Conservation (phyloP, 1,140 invertebrate species). For the Euglossa dilemma region DNA sequence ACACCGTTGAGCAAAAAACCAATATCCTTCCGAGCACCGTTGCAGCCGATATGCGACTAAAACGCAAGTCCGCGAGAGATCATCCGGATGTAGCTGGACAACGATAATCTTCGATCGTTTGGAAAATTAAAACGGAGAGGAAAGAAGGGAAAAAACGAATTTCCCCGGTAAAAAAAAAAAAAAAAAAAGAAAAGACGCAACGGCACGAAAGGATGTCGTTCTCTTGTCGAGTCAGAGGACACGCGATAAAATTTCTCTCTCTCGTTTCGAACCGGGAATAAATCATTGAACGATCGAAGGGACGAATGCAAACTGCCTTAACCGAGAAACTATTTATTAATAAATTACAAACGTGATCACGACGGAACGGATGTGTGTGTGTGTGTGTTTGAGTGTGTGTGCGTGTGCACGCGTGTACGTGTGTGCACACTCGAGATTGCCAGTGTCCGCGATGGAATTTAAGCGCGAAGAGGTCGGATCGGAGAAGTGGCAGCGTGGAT, state of each 20-base stretch:
- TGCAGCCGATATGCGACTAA: neutral
- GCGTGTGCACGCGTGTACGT: too few relatives aligned
- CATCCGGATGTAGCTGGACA: neutral
- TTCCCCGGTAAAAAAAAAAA: too few relatives aligned
- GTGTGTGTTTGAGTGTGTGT: too few relatives aligned
- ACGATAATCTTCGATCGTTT: slow-evolving; percentile 1
- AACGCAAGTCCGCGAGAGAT: too few relatives aligned
- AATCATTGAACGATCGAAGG: neutral
- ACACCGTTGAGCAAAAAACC: slow-evolving; percentile 40
- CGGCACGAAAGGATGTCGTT: slow-evolving; percentile 14
- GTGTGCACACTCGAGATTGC: neutral
- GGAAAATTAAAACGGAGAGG: neutral
- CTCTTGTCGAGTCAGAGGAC: neutral
- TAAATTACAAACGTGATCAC: slow-evolving; percentile 36
- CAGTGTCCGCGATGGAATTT: slow-evolving; percentile 7
- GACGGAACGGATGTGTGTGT: neutral
- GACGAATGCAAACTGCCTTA: neutral
- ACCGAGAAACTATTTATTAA: neutral
- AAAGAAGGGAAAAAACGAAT: neutral
- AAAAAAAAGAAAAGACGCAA: neutral
- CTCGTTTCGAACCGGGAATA: neutral
- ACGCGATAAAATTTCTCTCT: neutral
- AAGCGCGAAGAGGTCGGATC: neutral
- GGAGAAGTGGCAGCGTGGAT: neutral
- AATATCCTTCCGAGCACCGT: slow-evolving; percentile 17